Base-by-base conservation (phyloP, 2,888 invertebrate genomes). In the Andrena dorsata region DNA sequence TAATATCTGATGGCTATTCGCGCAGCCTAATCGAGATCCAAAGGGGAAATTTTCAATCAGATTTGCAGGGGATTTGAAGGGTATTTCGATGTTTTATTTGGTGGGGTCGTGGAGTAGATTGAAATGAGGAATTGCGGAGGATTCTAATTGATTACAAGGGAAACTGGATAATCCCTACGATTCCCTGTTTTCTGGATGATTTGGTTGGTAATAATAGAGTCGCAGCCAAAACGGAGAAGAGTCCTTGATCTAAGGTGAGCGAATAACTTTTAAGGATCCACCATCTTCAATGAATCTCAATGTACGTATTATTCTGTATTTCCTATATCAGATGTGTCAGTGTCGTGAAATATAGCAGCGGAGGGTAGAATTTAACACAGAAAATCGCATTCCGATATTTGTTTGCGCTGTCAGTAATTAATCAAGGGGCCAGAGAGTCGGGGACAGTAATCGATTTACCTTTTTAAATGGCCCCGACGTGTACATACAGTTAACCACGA, bases 361-460 rank as follows among this genome's bases (percentile, higher is more conserved):
- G 5, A n/a, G 13, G 1, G 10, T 56, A 8, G 49, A 23, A n/a
- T 16, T 80, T 76, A 73, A 69, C 72, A 73, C 58, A 73, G 47
- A 73, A 73, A 76, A 81, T 83, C 70, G 73, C 73, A 83, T 66
- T 74, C 76, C 63, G 73, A 80, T 80, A 81, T 81, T 73, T 65
- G 77, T 65, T 56, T 30, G 51, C 6, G 66, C 73, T 20, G 53
- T 7, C 26, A 41, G 73, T 74, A 78, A 83, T 83, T 83, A 82
- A 83, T 83, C 82, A 75, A 74, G 66, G 32, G 23, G 20, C 41
- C 16, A 26, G 69, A 16, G 35, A 32, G 20, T 32, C 51, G 23
- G 70, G 47, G 73, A 71, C 63, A 78, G 77, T 74, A 83, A 83
- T 77, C 82, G 83, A 83, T 83, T 83, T 74, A 76, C 69, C 69